Evolutionary conservation across 2,113 vertebrate genomes (phyloP).

Genomic region (Hydrolagus affinis): DNA sequence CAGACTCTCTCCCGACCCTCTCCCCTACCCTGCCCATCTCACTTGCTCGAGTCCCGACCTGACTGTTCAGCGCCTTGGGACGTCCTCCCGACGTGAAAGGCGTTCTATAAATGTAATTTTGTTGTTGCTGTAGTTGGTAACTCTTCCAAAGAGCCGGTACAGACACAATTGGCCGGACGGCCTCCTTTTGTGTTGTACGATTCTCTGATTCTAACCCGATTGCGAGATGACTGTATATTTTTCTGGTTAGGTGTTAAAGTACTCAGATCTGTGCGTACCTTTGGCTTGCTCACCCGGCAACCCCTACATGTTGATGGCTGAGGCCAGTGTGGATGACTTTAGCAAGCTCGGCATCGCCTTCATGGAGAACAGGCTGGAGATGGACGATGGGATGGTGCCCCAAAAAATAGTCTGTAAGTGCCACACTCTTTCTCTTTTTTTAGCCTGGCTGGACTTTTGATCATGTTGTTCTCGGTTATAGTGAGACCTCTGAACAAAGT

Average conservation of each 20-base stretch:
- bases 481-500: too few species aligned
- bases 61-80: too few species aligned
- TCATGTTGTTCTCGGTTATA: not conserved
- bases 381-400: slow-evolving; percentile 77
- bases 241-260: slow-evolving; percentile 68
- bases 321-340: slow-evolving; percentile 79
- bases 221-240: not conserved
- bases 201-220: not conserved
- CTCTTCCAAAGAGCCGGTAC: too few species aligned
- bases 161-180: not conserved
- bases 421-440: not conserved
- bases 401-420: slow-evolving; percentile 84
- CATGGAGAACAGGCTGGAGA: slow-evolving; percentile 78
- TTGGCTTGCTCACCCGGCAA: slow-evolving; percentile 70
- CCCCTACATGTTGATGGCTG: slow-evolving; percentile 71
- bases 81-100: too few species aligned
- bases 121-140: too few species aligned
- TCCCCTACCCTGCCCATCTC: too few species aligned
- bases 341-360: slow-evolving; percentile 82
- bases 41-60: too few species aligned
- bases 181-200: slow-evolving; percentile 35
- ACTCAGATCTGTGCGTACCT: slow-evolving; percentile 79
- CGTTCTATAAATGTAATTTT: too few species aligned
- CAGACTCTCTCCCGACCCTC: too few species aligned
- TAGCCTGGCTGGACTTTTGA: not conserved